phyloP scores from a whole-genome alignment of 92 coral and sea anemone species.

The Phenganax subtilis region DNA sequence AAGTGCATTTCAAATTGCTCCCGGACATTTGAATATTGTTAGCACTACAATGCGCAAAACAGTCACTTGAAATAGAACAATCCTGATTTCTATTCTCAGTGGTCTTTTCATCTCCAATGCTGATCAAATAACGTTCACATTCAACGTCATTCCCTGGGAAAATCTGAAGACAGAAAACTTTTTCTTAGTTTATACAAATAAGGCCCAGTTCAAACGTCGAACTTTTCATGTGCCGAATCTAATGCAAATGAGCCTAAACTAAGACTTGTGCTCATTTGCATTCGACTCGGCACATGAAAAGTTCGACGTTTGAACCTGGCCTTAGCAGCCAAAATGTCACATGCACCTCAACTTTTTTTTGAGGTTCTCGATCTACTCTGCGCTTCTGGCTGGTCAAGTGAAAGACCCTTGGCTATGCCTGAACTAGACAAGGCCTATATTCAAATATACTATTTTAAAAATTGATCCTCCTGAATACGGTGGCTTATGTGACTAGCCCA shows the following conservation, averaged over 20 bases:
- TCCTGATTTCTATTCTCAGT: neutral
- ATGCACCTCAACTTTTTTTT: too few relatives aligned
- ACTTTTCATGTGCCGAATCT: slow-evolving; percentile 33
- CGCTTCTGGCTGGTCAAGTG: too few relatives aligned
- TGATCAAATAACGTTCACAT: slow-evolving; percentile 80
- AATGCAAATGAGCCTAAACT: slow-evolving; percentile 6
- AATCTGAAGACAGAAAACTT: slow-evolving; percentile 43
- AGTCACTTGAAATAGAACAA: neutral
- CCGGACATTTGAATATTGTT: neutral
- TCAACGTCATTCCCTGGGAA: slow-evolving; percentile 71
- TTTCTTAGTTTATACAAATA: neutral
- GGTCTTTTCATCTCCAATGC: slow-evolving; percentile 62
- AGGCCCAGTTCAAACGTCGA: neutral
- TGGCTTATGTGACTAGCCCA: too few relatives aligned
- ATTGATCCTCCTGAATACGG: too few relatives aligned
- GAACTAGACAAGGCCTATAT: too few relatives aligned
- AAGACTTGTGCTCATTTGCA: too few relatives aligned
- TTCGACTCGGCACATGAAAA: too few relatives aligned
- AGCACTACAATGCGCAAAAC: neutral
- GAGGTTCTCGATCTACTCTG: too few relatives aligned
- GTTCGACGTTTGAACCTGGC: too few relatives aligned
- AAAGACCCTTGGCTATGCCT: too few relatives aligned
- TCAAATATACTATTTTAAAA: too few relatives aligned
- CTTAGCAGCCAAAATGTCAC: too few relatives aligned
- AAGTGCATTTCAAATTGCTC: neutral